Percentiles rank a stretch among this genome's conserved stretches.
Conservation (phyloP, 2,888 invertebrate genomes). For the Heliconius aoede region DNA sequence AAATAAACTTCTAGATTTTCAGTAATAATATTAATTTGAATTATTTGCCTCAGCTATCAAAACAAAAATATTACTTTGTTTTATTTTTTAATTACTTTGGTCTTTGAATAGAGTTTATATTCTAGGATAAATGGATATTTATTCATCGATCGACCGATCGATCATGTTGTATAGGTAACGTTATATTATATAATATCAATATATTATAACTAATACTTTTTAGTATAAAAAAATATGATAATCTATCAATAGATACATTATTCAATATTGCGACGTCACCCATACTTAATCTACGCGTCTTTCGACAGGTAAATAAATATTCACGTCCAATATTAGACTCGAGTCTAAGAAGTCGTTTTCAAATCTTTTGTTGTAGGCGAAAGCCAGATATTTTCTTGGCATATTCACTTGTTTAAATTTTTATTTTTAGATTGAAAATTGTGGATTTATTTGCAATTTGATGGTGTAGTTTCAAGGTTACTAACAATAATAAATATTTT, state of each 20-base stretch:
- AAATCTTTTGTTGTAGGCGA: constrained; percentile 44
- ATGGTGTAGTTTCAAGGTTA: constrained; percentile 44
- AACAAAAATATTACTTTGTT: background rate
- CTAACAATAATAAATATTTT: background rate
- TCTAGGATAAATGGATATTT: background rate
- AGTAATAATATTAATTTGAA: background rate
- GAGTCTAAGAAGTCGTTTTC: constrained; percentile 28
- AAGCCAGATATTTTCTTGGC: constrained; percentile 53
- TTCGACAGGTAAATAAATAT: constrained; percentile 36
- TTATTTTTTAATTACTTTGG: background rate
- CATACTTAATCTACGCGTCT: constrained; percentile 30
- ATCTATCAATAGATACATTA: background rate
- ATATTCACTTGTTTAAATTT: constrained; percentile 51
- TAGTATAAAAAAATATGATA: background rate
- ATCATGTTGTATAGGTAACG: background rate
- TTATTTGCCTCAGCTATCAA: background rate
- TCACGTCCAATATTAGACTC: constrained; percentile 33
- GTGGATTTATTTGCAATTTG: constrained; percentile 49
- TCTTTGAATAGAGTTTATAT: background rate
- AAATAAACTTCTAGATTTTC: background rate
- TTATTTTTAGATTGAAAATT: constrained; percentile 50
- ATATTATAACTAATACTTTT: background rate
- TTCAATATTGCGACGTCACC: constrained; percentile 5
- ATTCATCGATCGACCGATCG: no score
- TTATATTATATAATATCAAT: background rate